Base-by-base conservation (phyloP, 1,140 invertebrate species). In the Sitodiplosis mosellana region DNA sequence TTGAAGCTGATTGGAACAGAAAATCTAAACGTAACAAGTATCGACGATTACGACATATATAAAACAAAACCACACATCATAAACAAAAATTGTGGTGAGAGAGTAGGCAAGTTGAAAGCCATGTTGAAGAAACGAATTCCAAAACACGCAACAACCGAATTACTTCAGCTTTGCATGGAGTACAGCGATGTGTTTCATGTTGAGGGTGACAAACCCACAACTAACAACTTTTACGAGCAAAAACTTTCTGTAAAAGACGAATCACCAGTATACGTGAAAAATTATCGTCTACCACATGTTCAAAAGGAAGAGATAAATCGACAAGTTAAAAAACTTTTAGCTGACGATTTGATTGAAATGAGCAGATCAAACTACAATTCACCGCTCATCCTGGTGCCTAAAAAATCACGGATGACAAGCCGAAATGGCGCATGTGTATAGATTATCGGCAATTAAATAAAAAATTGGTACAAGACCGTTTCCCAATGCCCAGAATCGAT, bases 401-500 rank as follows among this genome's bases (percentile, higher is more conserved):
- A 27, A 38, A 44, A 55, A 46, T 15, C 7, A 11, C 18, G 3
- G 42, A 52, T 37, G 33, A 42, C 20, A 10, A 49, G 49, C 27
- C 6, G 22, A 38, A 36, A 38, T 53, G 49, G 48, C 44, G 50
- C 36, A 15, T 55, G 10, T 48, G 46, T 10, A 46, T 55, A 17
- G 54, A 55, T 46, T 55, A 46, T 47, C 45, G 52, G 8, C 5
- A 17, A 53, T 21, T 48, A 48, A 45, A 47, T 37, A 18, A 47
- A 7, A 34, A 49, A 34, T 42, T n/a, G 34, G 20, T 33, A 15
- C 4, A 22, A 51, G 36, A 46, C n/a, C 20, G 11, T 15, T 72
- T 61, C 54, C 70, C 69, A 1, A 47, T 74, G 3, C 69, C 69
- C 5, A 53, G 58, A 7, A 63, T 72, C 6, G 58, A 61, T 17